Base-by-base conservation (phyloP, 2,888 invertebrate species). In the Gari tellinella region DNA sequence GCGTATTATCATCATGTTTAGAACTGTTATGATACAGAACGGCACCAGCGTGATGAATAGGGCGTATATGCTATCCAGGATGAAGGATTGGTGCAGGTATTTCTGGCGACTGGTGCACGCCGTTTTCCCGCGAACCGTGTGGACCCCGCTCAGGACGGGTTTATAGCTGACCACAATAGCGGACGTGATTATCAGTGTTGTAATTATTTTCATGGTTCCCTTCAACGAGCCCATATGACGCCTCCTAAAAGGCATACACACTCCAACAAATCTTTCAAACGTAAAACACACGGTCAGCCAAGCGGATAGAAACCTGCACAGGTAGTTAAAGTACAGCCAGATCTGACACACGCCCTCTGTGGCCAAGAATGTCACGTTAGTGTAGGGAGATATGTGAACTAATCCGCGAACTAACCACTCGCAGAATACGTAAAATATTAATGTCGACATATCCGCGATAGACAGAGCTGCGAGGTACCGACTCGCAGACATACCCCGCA, bases 391-490 rank as follows among this genome's bases (percentile, higher is more conserved):
- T 25, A 82, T 69, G 38, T 72, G 67, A 1, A 68, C 55, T n/a
- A 85, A 53, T 14, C 90, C 90, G 17, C 87, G 68, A n/a, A 81
- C 58, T 15, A 91, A 56, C 91, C 91, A 91, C 55, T 90, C 90
- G 41, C 89, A 67, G 21, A 90, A 80, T 8, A 90, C 90, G 68
- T 88, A 90, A 46, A 96, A 93, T 1, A 96, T 90, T 14, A 94
- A 94, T 0, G 95, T 87, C 17, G 96, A 91, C 83, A 96, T 96
- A 3, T 95, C 93, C 0, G 95, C 95, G 89, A 96, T 96, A 68
- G 96, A 96, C 55, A 97, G 91, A 0, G 95, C 95, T 0, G 95
- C 94, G 69, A 97, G 92, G 90, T 97, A 97, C 80, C 95, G 95
- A 75, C 95, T 95, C 0, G 96, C 96, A 0, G 96, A 96, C 58